Evolutionary conservation across 2,888 invertebrate species (phyloP), one percentile per base, ranked within the genome.

Genomic region (Steinernema carpocapsae): DNA sequence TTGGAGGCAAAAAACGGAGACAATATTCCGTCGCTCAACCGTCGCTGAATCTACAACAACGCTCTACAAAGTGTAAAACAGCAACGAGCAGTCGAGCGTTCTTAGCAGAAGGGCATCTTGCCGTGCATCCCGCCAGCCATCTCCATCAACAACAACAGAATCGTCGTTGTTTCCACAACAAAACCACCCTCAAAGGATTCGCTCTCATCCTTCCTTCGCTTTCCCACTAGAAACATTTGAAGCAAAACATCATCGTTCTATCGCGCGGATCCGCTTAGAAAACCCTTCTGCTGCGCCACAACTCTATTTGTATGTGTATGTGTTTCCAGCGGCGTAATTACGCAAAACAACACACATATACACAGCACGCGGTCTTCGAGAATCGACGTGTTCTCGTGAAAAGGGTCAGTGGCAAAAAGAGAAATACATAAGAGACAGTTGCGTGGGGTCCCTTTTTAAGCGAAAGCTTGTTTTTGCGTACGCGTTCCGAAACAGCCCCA

Each of bases 131-230:
- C 2, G 37, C 48, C 48, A 3, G 17, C 48, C 48, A n/a, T 48
- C 48, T 48, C 14, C 37, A 64, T 37, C 64, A 64, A 64, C 64
- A 64, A 64, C 64, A 64, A 64, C 64, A 64, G 32, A 64, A 64
- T 64, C 64, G 64, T 32, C 64, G 64, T 32, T 37, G 64, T 64
- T 64, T 64, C 64, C 64, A 64, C 29, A 64, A 64, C 64, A 64
- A 64, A 64, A 32, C 64, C 26, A 56, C 56, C 56, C 56, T 64
- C 64, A 64, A 29, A 29, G 64, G 64, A 64, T 64, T 64, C 37
- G 17, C 24, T 12, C 12, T 52, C 24, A 19, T 12, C 19, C 19
- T 22, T 24, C 24, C 64, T 64, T 64, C 48, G n/a, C 19, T 48
- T 48, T 48, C 56, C 56, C 56, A 56, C 56, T 37, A 32, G 32